phyloP scores from a whole-genome alignment of 2,888 invertebrate species.

The Thecocarcelia acutangulata region DNA sequence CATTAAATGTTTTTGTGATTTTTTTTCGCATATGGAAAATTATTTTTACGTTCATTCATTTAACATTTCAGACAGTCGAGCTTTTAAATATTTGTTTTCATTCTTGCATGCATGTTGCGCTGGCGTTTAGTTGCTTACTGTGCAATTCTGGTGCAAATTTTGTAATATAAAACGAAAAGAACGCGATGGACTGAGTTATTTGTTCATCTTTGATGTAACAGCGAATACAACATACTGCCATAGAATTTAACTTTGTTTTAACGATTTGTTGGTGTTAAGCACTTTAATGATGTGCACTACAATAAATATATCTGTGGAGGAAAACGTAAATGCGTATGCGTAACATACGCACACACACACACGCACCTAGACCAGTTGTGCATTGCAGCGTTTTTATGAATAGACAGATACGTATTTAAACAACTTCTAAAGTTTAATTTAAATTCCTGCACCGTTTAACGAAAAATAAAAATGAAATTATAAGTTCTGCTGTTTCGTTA shows the following conservation, averaged over 20 bases:
- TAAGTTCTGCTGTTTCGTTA: constrained; percentile 2
- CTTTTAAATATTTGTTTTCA: not conserved
- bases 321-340: constrained; percentile 19
- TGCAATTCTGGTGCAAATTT: not conserved
- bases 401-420: constrained; percentile 10
- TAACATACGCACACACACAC: constrained; percentile 9
- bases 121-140: not conserved
- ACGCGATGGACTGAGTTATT: not conserved
- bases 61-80: not conserved
- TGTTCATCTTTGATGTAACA: not conserved
- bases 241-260: too few species aligned
- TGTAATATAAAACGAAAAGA: not conserved
- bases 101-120: not conserved
- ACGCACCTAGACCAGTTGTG: not conserved
- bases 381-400: too few species aligned
- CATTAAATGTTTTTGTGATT: constrained; percentile 53
- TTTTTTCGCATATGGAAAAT: constrained; percentile 43
- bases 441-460: constrained; percentile 52
- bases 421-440: constrained; percentile 56
- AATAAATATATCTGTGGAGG: constrained; percentile 24
- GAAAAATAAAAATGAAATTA: constrained; percentile 14
- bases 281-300: not conserved
- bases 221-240: not conserved
- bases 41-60: constrained; percentile 11
- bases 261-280: not conserved